Conservation (phyloP, 2,797 vertebrate genomes). For the Ptychadena robeensis region DNA sequence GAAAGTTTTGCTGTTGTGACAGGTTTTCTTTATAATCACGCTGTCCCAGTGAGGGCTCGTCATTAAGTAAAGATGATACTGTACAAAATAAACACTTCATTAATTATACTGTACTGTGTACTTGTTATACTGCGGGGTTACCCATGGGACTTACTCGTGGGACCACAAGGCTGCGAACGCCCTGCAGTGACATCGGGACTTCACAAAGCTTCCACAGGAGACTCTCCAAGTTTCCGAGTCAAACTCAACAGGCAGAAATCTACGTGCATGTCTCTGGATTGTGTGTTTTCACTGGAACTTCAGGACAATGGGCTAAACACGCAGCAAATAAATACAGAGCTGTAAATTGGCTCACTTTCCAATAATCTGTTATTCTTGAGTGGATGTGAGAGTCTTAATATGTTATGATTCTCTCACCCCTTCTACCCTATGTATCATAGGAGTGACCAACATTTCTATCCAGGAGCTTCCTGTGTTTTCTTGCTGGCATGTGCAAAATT, state of each 20-base stretch:
- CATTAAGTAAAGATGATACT: conserved; percentile 25
- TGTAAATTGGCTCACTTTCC: too few species aligned
- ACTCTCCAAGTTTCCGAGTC: background rate
- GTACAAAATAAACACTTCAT: conserved; percentile 23
- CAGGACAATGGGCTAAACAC: too few species aligned
- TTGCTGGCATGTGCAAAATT: too few species aligned
- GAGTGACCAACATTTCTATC: too few species aligned
- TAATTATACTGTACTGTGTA: background rate
- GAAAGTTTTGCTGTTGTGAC: background rate
- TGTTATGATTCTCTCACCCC: too few species aligned
- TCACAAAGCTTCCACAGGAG: background rate
- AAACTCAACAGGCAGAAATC: background rate
- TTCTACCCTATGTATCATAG: too few species aligned
- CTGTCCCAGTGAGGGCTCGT: conserved; percentile 2
- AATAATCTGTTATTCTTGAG: too few species aligned
- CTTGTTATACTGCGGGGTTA: background rate
- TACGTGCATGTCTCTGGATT: too few species aligned
- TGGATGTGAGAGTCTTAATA: too few species aligned
- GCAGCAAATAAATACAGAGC: too few species aligned
- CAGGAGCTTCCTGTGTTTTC: too few species aligned
- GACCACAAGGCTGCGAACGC: background rate
- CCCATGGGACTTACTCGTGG: background rate
- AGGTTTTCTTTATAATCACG: background rate
- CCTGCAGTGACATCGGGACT: background rate
- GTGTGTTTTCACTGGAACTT: too few species aligned